phyloP scores from a whole-genome alignment of 2,888 invertebrate species.

The Synergus gifuensis region DNA sequence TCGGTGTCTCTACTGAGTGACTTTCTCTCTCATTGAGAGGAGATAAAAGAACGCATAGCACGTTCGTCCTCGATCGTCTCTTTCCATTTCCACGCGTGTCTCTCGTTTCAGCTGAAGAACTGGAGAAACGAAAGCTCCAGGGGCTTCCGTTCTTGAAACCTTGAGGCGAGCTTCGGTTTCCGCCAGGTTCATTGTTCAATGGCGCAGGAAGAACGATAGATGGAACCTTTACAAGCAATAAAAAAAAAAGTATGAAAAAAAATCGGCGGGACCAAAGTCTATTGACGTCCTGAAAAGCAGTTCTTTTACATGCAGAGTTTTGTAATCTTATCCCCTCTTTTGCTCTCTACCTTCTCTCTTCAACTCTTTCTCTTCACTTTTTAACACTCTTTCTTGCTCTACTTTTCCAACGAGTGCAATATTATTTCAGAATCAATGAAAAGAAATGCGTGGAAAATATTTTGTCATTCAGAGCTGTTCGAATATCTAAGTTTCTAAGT shows the following conservation, averaged over 20 bases:
- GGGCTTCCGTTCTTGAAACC: constrained; percentile 50
- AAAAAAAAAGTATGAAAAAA: constrained; percentile 40
- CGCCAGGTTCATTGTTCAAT: constrained; percentile 54
- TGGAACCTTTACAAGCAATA: constrained; percentile 42
- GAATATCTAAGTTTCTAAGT: not conserved
- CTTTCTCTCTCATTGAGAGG: constrained; percentile 37
- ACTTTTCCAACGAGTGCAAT: constrained; percentile 2
- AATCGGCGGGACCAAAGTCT: constrained; percentile 48
- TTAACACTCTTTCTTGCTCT: constrained; percentile 47
- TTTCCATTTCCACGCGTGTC: constrained; percentile 31
- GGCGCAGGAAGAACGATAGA: constrained; percentile 44
- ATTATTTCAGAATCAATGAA: not conserved
- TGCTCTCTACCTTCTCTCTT: not conserved
- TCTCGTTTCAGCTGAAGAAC: constrained; percentile 27
- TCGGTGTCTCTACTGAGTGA: constrained; percentile 37
- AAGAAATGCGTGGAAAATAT: not conserved
- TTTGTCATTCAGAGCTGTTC: not conserved
- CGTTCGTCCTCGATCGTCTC: constrained; percentile 12
- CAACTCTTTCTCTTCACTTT: constrained; percentile 49
- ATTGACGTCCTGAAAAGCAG: constrained; percentile 54
- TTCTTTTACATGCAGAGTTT: constrained; percentile 34
- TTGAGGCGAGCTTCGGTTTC: constrained; percentile 49
- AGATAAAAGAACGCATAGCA: constrained; percentile 15
- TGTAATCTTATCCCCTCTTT: not conserved
- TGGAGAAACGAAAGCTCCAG: constrained; percentile 48